Percentiles rank a stretch among this genome's conserved stretches.
Evolutionary conservation across 2,797 vertebrate species (phyloP).

Genomic region (Xiphorhynchus erythropygius): DNA sequence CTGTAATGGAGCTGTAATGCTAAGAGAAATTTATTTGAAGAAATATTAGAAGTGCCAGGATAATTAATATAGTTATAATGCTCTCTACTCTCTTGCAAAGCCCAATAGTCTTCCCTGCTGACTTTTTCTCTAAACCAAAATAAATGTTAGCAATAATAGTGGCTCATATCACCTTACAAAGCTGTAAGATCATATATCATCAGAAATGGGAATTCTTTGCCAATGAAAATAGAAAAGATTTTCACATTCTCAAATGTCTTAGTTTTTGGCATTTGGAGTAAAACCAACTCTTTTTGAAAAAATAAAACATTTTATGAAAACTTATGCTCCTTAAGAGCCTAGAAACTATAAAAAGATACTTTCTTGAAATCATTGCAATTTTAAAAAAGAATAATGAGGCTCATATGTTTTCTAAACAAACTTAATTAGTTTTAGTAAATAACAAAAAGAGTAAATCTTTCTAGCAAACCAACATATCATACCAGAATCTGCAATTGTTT

Average conservation of each 20-base stretch:
- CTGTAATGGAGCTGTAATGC: background rate
- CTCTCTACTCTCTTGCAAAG: slow-evolving; percentile 1
- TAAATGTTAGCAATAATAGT: slow-evolving; percentile 31
- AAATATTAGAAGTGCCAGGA: slow-evolving; percentile 5
- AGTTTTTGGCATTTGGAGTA: slow-evolving; percentile 14
- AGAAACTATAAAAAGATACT: background rate
- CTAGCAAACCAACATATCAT: background rate
- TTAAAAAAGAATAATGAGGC: background rate
- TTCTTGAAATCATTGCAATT: background rate
- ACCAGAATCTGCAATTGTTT: background rate
- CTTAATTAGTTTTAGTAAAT: background rate
- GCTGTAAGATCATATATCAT: slow-evolving; percentile 18
- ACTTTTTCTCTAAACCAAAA: slow-evolving; percentile 4
- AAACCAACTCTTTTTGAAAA: background rate
- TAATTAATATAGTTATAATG: slow-evolving; percentile 23
- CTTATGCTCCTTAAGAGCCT: background rate
- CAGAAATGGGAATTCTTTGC: slow-evolving; percentile 5
- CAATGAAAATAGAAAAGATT: slow-evolving; percentile 30
- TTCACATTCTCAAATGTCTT: slow-evolving; percentile 19
- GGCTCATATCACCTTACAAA: slow-evolving; percentile 16
- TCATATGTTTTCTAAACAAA: background rate
- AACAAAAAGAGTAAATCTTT: background rate
- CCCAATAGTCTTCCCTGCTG: background rate
- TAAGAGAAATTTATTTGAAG: slow-evolving; percentile 12
- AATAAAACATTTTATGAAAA: slow-evolving; percentile 35